Evolutionary conservation across 2,888 invertebrate genomes (phyloP).

Genomic region (Lycocerus yunnanus): DNA sequence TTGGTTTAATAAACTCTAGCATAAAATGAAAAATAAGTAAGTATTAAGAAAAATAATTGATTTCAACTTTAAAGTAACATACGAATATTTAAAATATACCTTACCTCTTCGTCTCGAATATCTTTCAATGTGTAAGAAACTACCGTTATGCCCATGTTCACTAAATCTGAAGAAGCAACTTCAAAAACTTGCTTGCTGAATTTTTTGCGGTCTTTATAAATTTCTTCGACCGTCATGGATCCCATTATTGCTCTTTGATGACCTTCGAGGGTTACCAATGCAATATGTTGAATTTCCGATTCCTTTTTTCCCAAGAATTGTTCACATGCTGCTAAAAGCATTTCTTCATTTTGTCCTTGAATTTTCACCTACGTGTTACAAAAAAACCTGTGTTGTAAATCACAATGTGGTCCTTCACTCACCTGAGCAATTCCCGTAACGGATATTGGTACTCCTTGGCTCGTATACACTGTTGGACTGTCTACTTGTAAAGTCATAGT

Average conservation of each 20-base stretch:
- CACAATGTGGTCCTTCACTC: slow-evolving; percentile 23
- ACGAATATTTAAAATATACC: slow-evolving; percentile 38
- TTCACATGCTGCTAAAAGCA: slow-evolving; percentile 89
- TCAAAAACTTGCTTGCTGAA: slow-evolving; percentile 95
- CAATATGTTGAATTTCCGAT: slow-evolving; percentile 87
- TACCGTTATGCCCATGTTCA: slow-evolving; percentile 96
- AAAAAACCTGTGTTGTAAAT: not conserved
- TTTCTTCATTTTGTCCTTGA: slow-evolving; percentile 87
- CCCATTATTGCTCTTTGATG: slow-evolving; percentile 97
- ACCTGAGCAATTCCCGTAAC: slow-evolving; percentile 98
- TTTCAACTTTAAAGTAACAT: not conserved
- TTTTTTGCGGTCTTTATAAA: slow-evolving; percentile 94
- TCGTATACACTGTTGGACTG: slow-evolving; percentile 94
- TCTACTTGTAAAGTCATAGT: slow-evolving; percentile 97
- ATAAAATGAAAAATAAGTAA: slow-evolving; percentile 7
- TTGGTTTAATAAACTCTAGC: slow-evolving; percentile 24
- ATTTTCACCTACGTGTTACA: slow-evolving; percentile 72
- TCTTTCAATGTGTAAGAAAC: slow-evolving; percentile 95
- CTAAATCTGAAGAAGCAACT: slow-evolving; percentile 92
- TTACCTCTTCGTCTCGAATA: slow-evolving; percentile 92
- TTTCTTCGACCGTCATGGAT: slow-evolving; percentile 95
- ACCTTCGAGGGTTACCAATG: slow-evolving; percentile 88
- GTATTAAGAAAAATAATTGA: slow-evolving; percentile 10
- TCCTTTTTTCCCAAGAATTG: slow-evolving; percentile 91
- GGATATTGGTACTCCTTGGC: slow-evolving; percentile 95